These are phyloP conservation scores for Drosophila diplacantha DNA, from an alignment of 2,888 invertebrate species.

Conservation along the genomic window DNA sequence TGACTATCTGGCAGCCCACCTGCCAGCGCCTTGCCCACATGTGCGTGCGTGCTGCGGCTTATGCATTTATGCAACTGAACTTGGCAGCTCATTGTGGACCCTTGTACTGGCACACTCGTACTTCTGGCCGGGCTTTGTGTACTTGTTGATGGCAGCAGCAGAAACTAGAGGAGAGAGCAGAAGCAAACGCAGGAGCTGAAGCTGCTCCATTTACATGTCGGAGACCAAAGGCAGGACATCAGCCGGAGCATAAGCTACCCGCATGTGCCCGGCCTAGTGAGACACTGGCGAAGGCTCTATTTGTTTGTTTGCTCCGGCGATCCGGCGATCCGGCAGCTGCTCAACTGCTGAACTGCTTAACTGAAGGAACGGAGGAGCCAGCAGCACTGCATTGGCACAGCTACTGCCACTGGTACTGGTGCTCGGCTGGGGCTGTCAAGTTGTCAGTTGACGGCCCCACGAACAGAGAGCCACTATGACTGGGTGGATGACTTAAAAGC, in stretches of 20 bases:
- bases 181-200: neutral
- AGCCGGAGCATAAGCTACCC: slow-evolving; percentile 33
- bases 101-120: slow-evolving; percentile 25
- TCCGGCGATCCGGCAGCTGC: slow-evolving; percentile 20
- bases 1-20: slow-evolving; percentile 37
- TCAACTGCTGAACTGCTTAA: slow-evolving; percentile 21
- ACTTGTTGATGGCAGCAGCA: slow-evolving; percentile 51
- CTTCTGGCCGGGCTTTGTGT: slow-evolving; percentile 20
- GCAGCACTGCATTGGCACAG: neutral
- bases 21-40: slow-evolving; percentile 36
- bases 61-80: slow-evolving; percentile 64
- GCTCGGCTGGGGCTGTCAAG: slow-evolving; percentile 56
- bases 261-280: slow-evolving; percentile 31
- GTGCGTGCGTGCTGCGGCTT: slow-evolving; percentile 54
- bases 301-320: slow-evolving; percentile 44
- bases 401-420: neutral
- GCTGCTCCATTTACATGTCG: slow-evolving; percentile 10
- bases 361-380: neutral
- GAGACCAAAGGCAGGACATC: slow-evolving; percentile 16
- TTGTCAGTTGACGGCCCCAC: slow-evolving; percentile 61
- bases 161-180: neutral
- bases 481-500: slow-evolving; percentile 49
- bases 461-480: slow-evolving; percentile 51
- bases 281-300: slow-evolving; percentile 43
- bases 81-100: slow-evolving; percentile 49